A percentile compares a stretch with the other conserved stretches of the same genome.
Evolutionary conservation across 2,888 invertebrate species (phyloP).

Genomic region (Parapristionchus giblindavisi): DNA sequence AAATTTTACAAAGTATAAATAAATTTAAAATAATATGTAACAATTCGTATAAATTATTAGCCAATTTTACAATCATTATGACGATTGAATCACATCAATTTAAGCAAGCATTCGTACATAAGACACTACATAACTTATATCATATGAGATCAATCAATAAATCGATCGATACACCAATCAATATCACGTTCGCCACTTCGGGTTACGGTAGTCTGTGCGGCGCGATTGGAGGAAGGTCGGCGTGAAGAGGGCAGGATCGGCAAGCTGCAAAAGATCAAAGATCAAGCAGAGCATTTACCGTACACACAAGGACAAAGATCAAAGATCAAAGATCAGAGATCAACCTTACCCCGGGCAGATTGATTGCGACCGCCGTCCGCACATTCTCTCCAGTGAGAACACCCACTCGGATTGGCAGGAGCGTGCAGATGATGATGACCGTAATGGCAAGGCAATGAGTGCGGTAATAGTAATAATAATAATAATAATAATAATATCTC

Average conservation of each 20-base stretch:
- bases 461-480: too few species aligned
- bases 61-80: conserved; percentile 65
- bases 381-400: conserved; percentile 95
- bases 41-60: too few species aligned
- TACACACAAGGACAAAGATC: conserved; percentile 1
- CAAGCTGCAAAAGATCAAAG: conserved; percentile 38
- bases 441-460: too few species aligned
- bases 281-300: background rate
- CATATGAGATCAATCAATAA: background rate
- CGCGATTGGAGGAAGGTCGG: conserved; percentile 94
- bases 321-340: conserved; percentile 14
- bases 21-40: too few species aligned
- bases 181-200: conserved; percentile 30
- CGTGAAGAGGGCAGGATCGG: conserved; percentile 85
- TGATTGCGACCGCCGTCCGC: conserved; percentile 82
- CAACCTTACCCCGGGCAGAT: conserved; percentile 22
- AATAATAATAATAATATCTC: too few species aligned
- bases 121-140: too few species aligned
- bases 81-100: too few species aligned
- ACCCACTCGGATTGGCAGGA: conserved; percentile 89
- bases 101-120: too few species aligned
- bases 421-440: conserved; percentile 80
- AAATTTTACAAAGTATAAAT: too few species aligned
- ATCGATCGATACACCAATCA: background rate
- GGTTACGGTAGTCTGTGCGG: conserved; percentile 85